Conservation (phyloP, 2,888 invertebrate genomes). For the Rhagophthalmus giganteus region DNA sequence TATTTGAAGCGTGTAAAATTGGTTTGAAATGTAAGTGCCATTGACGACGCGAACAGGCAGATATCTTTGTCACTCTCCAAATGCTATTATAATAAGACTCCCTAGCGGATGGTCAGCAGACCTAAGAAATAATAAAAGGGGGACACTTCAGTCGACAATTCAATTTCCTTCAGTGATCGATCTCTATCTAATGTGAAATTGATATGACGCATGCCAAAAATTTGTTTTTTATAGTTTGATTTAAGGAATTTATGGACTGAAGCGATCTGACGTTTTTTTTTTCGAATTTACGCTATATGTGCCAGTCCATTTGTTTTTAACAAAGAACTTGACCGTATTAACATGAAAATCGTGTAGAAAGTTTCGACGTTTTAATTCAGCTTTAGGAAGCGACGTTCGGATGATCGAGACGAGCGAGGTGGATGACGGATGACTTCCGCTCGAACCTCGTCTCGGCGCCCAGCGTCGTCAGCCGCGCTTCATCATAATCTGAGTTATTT, state of each 20-base stretch:
- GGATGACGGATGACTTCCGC: constrained; percentile 51
- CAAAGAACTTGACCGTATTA: too few species aligned
- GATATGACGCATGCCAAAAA: constrained; percentile 52
- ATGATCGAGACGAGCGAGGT: constrained; percentile 34
- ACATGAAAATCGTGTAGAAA: too few species aligned
- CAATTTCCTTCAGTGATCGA: constrained; percentile 55
- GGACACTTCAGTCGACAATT: constrained; percentile 52
- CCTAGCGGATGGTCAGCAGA: constrained; percentile 50
- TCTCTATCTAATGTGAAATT: constrained; percentile 53
- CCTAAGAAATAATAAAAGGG: constrained; percentile 51
- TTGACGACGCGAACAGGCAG: constrained; percentile 49
- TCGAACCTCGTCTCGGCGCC: constrained; percentile 47
- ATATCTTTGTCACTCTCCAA: constrained; percentile 54
- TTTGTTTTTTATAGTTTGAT: constrained; percentile 42
- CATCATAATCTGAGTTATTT: constrained; percentile 53
- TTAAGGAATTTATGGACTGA: constrained; percentile 26
- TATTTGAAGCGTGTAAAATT: constrained; percentile 54
- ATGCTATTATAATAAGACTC: constrained; percentile 49
- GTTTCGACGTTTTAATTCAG: constrained; percentile 4
- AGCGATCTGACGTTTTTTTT: constrained; percentile 10
- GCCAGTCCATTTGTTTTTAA: too few species aligned
- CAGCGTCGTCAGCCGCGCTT: constrained; percentile 50
- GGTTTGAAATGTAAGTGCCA: constrained; percentile 52
- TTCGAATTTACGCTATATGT: too few species aligned
- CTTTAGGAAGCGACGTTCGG: constrained; percentile 32